A percentile compares a stretch with the other conserved stretches of the same genome.
These are phyloP conservation scores for Ellobius talpinus DNA, from an alignment of 2,113 vertebrate species.

Conservation along the genomic window DNA sequence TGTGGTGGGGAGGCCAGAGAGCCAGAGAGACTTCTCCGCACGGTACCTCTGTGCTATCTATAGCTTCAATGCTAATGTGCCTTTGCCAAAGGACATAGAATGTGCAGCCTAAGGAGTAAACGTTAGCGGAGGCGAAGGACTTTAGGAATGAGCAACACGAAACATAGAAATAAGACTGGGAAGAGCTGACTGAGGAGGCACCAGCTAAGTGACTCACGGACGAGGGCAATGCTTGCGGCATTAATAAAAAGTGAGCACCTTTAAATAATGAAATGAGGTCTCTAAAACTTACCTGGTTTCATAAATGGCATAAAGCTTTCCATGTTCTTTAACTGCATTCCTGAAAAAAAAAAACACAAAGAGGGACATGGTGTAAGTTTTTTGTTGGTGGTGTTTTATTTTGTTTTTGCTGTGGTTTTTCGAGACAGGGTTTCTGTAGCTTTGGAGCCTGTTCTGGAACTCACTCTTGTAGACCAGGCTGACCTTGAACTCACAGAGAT, in stretches of 20 bases:
- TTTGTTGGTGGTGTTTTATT: no score
- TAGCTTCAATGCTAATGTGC: no score
- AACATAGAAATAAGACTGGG: neutral
- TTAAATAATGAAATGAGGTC: conserved; percentile 11
- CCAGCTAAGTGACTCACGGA: neutral
- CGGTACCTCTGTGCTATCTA: neutral
- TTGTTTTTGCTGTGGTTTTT: no score
- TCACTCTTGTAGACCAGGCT: no score
- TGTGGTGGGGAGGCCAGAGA: neutral
- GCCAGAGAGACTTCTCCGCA: neutral
- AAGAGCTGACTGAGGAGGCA: neutral
- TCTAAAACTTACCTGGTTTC: conserved; percentile 92
- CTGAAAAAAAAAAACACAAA: conserved; percentile 87
- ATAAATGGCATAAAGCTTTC: conserved; percentile 95
- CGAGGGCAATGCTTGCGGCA: neutral
- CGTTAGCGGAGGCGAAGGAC: neutral
- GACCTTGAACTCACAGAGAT: no score
- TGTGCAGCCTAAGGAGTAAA: neutral
- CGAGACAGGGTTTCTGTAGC: no score
- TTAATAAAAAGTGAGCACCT: neutral
- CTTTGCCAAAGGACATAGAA: neutral
- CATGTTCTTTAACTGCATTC: conserved; percentile 96
- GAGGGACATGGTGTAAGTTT: neutral
- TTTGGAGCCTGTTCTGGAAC: no score
- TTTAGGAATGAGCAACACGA: neutral